These are phyloP conservation scores for Phylloscopus trochilus DNA, from an alignment of 2,113 vertebrate genomes.

Conservation along the genomic window DNA sequence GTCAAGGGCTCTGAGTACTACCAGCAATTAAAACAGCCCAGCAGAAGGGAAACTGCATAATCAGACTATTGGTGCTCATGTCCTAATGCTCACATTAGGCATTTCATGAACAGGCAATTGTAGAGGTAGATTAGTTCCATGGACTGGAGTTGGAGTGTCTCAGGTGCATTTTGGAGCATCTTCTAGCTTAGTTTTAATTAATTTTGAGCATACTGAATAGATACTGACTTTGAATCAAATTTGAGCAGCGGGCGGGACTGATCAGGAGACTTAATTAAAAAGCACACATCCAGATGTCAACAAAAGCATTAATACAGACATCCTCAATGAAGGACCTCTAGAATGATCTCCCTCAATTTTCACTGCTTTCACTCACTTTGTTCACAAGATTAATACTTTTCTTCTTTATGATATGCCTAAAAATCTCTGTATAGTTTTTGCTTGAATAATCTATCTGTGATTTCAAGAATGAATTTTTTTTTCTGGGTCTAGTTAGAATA, in stretches of 20 bases:
- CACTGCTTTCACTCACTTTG: not conserved
- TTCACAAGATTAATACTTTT: not conserved
- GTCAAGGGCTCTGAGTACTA: not conserved
- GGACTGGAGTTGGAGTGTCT: not conserved
- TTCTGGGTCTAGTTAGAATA: not conserved
- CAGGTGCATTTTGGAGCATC: not conserved
- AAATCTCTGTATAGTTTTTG: not conserved
- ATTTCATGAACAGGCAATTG: not conserved
- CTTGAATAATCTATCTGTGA: not conserved
- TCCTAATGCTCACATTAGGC: not conserved
- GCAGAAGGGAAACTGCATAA: not conserved
- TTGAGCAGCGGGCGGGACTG: rapidly evolving
- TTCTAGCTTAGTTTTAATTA: not conserved
- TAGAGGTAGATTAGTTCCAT: not conserved
- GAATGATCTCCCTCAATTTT: not conserved
- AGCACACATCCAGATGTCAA: not conserved
- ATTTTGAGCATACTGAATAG: not conserved
- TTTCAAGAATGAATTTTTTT: not conserved
- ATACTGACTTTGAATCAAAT: not conserved
- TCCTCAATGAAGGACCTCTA: not conserved
- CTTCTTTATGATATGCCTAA: not conserved
- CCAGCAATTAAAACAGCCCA: not conserved
- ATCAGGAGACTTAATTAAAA: not conserved
- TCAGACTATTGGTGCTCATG: not conserved
- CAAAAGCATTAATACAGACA: not conserved